phyloP scores from a whole-genome alignment of 2,113 vertebrate genomes.

The Muntiacus muntjak region DNA sequence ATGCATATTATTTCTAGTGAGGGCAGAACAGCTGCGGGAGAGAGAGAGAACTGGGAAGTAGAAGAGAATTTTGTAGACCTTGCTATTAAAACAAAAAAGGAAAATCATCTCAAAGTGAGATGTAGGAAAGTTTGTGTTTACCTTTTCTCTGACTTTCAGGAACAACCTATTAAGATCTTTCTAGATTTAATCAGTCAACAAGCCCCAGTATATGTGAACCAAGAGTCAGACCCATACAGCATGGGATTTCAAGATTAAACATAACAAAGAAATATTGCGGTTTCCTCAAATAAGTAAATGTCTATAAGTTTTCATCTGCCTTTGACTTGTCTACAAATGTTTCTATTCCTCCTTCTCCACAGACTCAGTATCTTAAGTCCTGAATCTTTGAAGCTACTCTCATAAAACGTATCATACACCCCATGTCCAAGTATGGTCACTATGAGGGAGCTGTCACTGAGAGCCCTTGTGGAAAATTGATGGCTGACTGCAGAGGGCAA shows the following conservation, averaged over 20 bases:
- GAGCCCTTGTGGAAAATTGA: constrained; percentile 92
- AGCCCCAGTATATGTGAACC: neutral
- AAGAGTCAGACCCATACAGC: constrained; percentile 3
- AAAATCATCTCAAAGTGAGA: neutral
- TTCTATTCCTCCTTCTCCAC: constrained; percentile 62
- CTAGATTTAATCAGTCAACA: constrained; percentile 51
- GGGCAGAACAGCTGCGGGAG: neutral
- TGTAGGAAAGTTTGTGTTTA: neutral
- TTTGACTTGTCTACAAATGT: constrained; percentile 46
- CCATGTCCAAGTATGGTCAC: constrained; percentile 93
- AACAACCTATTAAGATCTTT: neutral
- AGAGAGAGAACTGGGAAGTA: neutral
- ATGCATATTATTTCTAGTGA: constrained; percentile 45
- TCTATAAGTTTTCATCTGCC: constrained; percentile 32
- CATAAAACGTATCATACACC: constrained; percentile 78
- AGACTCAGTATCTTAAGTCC: neutral
- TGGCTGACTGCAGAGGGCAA: constrained; percentile 92
- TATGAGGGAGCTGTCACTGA: constrained; percentile 89
- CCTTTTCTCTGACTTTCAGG: neutral
- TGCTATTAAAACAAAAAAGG: neutral
- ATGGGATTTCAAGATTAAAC: neutral
- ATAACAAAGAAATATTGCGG: constrained; percentile 43
- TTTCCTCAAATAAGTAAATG: neutral
- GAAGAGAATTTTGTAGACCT: neutral
- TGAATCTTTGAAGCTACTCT: constrained; percentile 71